Percentiles rank a stretch among this genome's conserved stretches.
These are phyloP conservation scores for Melitaea athalia DNA, from an alignment of 2,888 invertebrate genomes.

Conservation along the genomic window DNA sequence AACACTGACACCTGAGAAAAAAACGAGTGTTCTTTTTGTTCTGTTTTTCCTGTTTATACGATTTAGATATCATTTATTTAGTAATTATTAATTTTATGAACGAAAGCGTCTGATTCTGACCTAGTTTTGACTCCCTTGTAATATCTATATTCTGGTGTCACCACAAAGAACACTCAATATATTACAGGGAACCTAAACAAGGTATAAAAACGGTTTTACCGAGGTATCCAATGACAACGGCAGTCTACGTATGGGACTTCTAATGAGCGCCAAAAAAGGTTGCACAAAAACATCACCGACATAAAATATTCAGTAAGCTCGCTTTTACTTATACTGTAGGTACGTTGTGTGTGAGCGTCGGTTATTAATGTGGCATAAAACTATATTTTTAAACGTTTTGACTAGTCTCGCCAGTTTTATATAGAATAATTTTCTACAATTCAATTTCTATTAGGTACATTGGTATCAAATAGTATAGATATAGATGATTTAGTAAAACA, in stretches of 20 bases:
- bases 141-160: neutral
- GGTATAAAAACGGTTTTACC: conserved; percentile 18
- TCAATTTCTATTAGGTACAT: no score
- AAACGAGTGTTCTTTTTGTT: no score
- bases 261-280: conserved; percentile 24
- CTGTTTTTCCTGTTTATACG: no score
- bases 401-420: neutral
- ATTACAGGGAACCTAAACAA: neutral
- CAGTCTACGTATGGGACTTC: conserved; percentile 17
- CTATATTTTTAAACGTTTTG: conserved; percentile 13
- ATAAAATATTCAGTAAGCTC: conserved; percentile 25
- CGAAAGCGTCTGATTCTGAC: no score
- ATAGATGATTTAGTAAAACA: no score
- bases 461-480: no score
- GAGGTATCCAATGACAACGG: conserved; percentile 26
- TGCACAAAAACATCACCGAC: conserved; percentile 30
- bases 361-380: conserved; percentile 15
- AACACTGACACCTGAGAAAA: no score
- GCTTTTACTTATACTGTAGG: neutral
- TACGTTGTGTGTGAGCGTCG: conserved; percentile 15
- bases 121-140: no score
- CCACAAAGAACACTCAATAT: conserved; percentile 18
- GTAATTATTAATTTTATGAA: no score
- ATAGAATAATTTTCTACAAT: neutral
- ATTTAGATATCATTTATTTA: no score